Base-by-base conservation (phyloP, 2,113 vertebrate species). In the Catharus bicknelli region DNA sequence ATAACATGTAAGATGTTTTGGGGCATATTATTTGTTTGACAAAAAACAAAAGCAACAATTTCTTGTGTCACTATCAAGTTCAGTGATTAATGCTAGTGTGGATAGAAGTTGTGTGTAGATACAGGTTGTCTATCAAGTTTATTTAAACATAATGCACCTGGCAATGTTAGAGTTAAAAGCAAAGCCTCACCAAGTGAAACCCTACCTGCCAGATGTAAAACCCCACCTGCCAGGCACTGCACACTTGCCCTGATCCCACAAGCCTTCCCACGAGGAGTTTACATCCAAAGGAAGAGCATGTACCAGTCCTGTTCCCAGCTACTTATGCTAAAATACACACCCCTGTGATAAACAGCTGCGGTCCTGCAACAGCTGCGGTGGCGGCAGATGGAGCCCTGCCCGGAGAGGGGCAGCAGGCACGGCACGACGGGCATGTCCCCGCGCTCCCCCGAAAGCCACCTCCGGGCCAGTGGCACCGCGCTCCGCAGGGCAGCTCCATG, bases 381-480 rank as follows among this genome's bases (percentile, higher is more conserved):
- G 83, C 10, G 3, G 80, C 50, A 38, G 72, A 64, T 88, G 91
- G 93, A 96, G 90, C 27, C 73, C 7, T 64, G 95, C 92, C 90
- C 75, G 11, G 68, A 57, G 92, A 34, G 5, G 15, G 75, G 82
- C 88, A 27, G 66, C 67, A 6, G 67, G 40, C 68, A 48, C 15
- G 18, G 69, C 88, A 66, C 32, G 86, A 25, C 23, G 30, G 13
- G 80, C 93, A 86, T 9, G 80, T 83, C 13, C 82, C 81, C 88
- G 1, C 3, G 2, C 27, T 66, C 55, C 84, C 85, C 90, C 5
- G 32, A 74, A 40, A 79, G 83, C 88, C 94, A 68, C 82, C 75
- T 5, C 66, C 1, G 32, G 75, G 55, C 5, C 1, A 62, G 75
- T 0, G 7, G 76, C 81, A 34, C 50, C 2, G 30, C 3, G 1